Conservation (phyloP, 53 echinoderm and acorn worm genomes). For the Holothuria leucospilota region DNA sequence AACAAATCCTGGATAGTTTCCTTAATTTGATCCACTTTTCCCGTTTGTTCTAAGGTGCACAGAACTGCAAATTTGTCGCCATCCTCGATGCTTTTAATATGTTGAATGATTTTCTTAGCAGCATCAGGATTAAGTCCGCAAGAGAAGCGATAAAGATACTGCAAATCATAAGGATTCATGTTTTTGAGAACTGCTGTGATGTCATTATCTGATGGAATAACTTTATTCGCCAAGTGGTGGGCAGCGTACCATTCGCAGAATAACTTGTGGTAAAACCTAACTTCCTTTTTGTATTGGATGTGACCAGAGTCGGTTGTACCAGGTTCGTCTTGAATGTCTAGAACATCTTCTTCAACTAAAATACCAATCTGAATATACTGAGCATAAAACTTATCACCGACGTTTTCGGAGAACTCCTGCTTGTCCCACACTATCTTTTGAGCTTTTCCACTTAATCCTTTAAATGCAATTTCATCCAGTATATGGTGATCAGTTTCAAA, state of each 20-base stretch:
- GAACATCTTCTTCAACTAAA: constrained; percentile 23
- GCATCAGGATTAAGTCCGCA: constrained; percentile 31
- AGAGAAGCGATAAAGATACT: constrained; percentile 20
- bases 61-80: constrained; percentile 17
- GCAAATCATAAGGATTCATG: constrained; percentile 25
- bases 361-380: constrained; percentile 6
- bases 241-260: constrained; percentile 35
- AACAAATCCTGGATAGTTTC: constrained; percentile 20
- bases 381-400: background rate
- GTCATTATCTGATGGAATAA: background rate
- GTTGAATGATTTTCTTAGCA: background rate
- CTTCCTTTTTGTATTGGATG: constrained; percentile 29
- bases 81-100: background rate
- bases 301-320: background rate
- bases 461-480: constrained; percentile 14
- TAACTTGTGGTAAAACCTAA: constrained; percentile 28
- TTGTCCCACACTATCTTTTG: constrained; percentile 28
- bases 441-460: background rate
- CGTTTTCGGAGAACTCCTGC: background rate
- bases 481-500: background rate
- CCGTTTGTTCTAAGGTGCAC: constrained; percentile 19
- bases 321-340: background rate
- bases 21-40: background rate
- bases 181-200: background rate
- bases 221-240: background rate